A percentile compares a stretch with the other conserved stretches of the same genome.
Evolutionary conservation across 1,140 invertebrate genomes (phyloP).

Genomic region (Bombus turneri): DNA sequence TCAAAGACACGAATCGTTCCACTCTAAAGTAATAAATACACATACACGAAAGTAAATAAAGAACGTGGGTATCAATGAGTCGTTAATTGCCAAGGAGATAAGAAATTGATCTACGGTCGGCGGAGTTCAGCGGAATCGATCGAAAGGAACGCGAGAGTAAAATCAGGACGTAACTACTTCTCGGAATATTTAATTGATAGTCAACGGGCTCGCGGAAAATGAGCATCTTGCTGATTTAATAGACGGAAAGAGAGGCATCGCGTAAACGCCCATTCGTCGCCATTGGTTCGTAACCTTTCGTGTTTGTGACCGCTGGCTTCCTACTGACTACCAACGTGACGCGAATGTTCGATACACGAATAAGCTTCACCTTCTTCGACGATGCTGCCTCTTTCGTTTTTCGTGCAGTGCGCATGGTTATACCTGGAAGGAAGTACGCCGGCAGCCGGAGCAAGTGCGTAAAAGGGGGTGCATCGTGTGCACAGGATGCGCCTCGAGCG

Average conservation of each 20-base stretch:
- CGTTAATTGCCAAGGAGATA: not conserved
- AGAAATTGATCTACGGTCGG: no score
- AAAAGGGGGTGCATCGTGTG: conserved; percentile 64
- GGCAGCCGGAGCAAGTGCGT: conserved; percentile 62
- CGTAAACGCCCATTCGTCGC: conserved; percentile 65
- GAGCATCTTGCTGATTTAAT: conserved; percentile 26
- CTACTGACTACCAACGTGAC: conserved; percentile 53
- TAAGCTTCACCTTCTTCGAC: conserved; percentile 68
- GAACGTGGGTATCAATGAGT: not conserved
- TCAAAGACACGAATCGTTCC: no score
- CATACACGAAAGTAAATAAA: not conserved
- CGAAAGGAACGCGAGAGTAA: accelerated
- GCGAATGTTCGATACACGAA: conserved; percentile 71
- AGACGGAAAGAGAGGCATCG: conserved; percentile 38
- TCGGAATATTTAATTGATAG: not conserved
- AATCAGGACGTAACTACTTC: not conserved
- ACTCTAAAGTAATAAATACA: not conserved
- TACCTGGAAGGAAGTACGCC: conserved; percentile 70
- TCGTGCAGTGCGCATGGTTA: conserved; percentile 75
- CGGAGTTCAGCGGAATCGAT: not conserved
- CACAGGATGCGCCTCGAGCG: conserved; percentile 61
- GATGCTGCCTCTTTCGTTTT: conserved; percentile 68
- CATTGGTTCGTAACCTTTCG: conserved; percentile 68
- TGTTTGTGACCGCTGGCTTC: conserved; percentile 49
- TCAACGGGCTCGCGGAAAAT: not conserved